These are phyloP conservation scores for Delichon dasypus DNA, from an alignment of 2,797 vertebrate species.

Conservation along the genomic window DNA sequence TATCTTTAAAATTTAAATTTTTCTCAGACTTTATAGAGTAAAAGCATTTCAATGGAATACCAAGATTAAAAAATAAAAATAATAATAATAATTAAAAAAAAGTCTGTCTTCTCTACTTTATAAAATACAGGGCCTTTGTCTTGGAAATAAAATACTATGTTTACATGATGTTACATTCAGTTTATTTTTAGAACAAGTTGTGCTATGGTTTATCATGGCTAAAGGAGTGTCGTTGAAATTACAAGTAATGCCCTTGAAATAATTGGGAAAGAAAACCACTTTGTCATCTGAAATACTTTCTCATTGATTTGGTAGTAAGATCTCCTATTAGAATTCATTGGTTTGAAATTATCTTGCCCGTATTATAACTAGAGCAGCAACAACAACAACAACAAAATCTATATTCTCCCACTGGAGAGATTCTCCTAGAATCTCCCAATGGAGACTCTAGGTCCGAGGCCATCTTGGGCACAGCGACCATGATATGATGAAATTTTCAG, in stretches of 20 bases:
- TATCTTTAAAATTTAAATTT: not conserved
- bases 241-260: not conserved
- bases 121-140: not conserved
- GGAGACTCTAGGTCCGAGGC: fast-evolving
- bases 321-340: not conserved
- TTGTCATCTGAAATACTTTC: not conserved
- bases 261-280: not conserved
- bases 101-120: not conserved
- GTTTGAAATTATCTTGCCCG: not conserved
- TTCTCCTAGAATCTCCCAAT: not conserved
- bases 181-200: constrained; percentile 3
- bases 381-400: not conserved
- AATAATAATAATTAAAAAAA: too few relatives aligned
- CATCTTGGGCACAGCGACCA: not conserved
- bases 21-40: not conserved
- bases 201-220: not conserved
- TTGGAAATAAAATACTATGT: not conserved
- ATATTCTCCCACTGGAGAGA: not conserved
- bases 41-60: not conserved
- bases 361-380: not conserved
- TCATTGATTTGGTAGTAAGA: not conserved
- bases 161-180: not conserved
- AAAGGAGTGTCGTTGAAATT: not conserved
- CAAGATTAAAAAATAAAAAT: not conserved
- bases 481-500: fast-evolving